Evolutionary conservation across 2,888 invertebrate genomes (phyloP), one percentile per base, ranked within the genome.

Genomic region (Campoplex nolae): DNA sequence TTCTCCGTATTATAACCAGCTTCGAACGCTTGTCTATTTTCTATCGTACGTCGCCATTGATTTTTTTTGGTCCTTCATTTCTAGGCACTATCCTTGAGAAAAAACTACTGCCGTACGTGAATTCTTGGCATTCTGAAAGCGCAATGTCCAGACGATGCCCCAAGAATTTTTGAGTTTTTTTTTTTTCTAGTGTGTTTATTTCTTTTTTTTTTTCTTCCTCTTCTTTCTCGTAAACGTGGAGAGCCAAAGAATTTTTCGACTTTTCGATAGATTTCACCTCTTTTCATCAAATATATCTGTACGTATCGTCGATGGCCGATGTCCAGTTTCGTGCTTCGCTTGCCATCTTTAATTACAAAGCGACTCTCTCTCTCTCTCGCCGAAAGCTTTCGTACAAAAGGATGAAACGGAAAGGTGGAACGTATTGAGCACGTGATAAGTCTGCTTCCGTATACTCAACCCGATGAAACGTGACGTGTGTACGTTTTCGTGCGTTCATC

Each of bases 301-400:
- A 58, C 56, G 28, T 51, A 45, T 73, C 67, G 51, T 35, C 76
- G 65, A 91, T 89, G 90, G 90, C 88, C 88, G 88, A 32, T 90
- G 92, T 91, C 92, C 91, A 91, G 90, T 90, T 92, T 89, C 88
- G 83, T 89, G 89, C 90, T 89, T 87, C 87, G 88, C 86, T 88
- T 88, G 82, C 88, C 88, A 82, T 85, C 90, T 92, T 92, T 92
- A 92, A 92, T 91, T 91, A 89, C 85, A 79, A 78, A 45, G 45
- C 84, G 51, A 77, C 71, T 71, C 78, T 35, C 38, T 3, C 23
- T 23, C 23, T 23, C 23, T 23, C 81, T 51, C n/a, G 38, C 67
- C 62, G 73, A 45, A 51, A 48, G 71, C 35, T 77, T 77, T 71
- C 38, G 28, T 28, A 45, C 56, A 54, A 73, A 73, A 81, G n/a